Base-by-base conservation (phyloP, 2,797 vertebrate species). In the Sebastes hopkinsi region DNA sequence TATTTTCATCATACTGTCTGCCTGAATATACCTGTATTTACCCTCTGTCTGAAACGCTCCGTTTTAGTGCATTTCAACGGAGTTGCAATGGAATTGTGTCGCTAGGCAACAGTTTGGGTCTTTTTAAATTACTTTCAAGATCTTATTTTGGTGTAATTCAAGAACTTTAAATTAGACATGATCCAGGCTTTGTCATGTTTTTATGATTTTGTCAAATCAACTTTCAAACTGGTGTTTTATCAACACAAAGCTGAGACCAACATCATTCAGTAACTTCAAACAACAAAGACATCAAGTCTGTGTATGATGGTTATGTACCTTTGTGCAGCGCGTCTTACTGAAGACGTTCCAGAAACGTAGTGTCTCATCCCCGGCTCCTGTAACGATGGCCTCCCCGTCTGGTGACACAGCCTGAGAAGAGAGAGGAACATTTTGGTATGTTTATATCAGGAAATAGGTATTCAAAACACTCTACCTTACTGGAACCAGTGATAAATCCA, bases 341-440 rank as follows among this genome's bases (percentile, higher is more conserved):
- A 97, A 97, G 86, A 97, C 95, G 29, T 97, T 97, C 96, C 96
- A 97, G 92, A 97, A 97, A 74, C 96, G 95, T 60, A 97, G 92
- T 1, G 96, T 97, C 88, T 97, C 96, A 14, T 97, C 96, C 16
- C 96, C 96, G 0, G 96, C 96, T 75, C 96, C 96, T 1, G 96
- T 97, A 1, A 97, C 96, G 13, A 97, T 97, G 79, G 96, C 96
- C 84, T 97, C 96, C 2, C 96, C 96, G 2, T 97, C 96, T 2
- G 96, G 96, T 14, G 96, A 97, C 80, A 96, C 93, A 1, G 96
- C 96, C 96, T 97, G 85, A 32, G 30, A 25, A 2, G 84, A 32
- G 30, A 25, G 16, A 4, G 12, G 9, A 30, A 55, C 20, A 4
- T 9, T 4, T 4, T 18, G 6, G 22, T 2, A 11, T 2, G 4